Base-by-base conservation (phyloP, 2,113 vertebrate genomes). In the Myotis brandtii region DNA sequence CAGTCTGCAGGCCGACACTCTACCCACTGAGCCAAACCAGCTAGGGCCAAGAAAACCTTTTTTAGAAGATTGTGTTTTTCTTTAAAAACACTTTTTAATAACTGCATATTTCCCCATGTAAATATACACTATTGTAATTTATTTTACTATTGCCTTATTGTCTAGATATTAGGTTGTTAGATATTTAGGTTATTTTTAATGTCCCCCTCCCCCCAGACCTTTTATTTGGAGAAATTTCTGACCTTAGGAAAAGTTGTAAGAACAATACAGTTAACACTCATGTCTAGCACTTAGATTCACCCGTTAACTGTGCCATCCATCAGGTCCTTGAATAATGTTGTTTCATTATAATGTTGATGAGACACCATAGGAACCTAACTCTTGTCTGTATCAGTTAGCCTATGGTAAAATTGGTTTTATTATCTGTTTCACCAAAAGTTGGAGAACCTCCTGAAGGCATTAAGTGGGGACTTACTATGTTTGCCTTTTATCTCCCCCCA, bases 171-270 rank as follows among this genome's bases (percentile, higher is more conserved):
- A 43, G 40, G 40, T 43, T 43, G 30, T 82, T 81, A 25, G 27
- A 30, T 76, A 66, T 80, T 81, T 84, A 87, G n/a, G 16, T 80
- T 80, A 4, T 89, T 91, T 81, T 85, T 30, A n/a, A 4, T 88
- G 66, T 64, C 50, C 17, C n/a, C 54, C 23, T 50, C 27, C n/a
- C 54, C 23, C 62, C n/a, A 88, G 81, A 54, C 9, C 54, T 56
- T 89, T 69, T 95, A 89, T 91, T 93, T 91, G 37, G n/a, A 70
- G 85, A 96, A 40, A 81, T 81, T 86, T 77, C 34, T 75, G 56
- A 89, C 93, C 40, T 95, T 70, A 54, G 46, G n/a, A 87, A 72
- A 93, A 93, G 73, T 12, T 69, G 9, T 25, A 81, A 85, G 34
- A 89, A 70, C 50, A 75, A n/a, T 64, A 80, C 5, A 69, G 14